These are phyloP conservation scores for Engraulis encrasicolus DNA, from an alignment of 2,113 vertebrate genomes.

Conservation along the genomic window DNA sequence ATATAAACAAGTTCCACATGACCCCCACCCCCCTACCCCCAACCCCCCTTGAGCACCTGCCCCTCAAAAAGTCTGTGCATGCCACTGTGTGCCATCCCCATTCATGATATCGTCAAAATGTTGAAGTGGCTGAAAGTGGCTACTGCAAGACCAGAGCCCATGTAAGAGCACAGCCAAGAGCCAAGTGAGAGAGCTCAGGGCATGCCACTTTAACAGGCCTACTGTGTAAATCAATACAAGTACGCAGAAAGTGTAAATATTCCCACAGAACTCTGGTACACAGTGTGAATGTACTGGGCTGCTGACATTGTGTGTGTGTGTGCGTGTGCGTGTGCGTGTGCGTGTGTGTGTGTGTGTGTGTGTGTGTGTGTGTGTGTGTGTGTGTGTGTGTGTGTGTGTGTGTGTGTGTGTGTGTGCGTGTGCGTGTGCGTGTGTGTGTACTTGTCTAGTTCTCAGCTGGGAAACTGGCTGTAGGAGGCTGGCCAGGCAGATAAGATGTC, in stretches of 20 bases:
- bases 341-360: not conserved
- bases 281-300: not conserved
- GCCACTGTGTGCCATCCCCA: too few relatives aligned
- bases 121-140: too few relatives aligned
- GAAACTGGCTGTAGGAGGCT: not conserved
- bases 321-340: not conserved
- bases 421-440: not conserved
- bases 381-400: slow-evolving; percentile 6
- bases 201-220: too few relatives aligned
- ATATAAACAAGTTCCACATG: too few relatives aligned
- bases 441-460: not conserved
- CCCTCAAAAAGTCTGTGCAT: too few relatives aligned
- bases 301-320: not conserved
- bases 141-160: too few relatives aligned
- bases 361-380: not conserved
- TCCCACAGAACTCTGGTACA: not conserved
- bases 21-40: too few relatives aligned
- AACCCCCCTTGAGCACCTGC: too few relatives aligned
- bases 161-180: not conserved
- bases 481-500: not conserved
- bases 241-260: not conserved
- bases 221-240: not conserved
- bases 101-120: too few relatives aligned
- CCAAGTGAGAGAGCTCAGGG: not conserved
- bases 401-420: not conserved